Evolutionary conservation across 2,113 vertebrate species (phyloP).

Genomic region (Osmerus eperlanus): DNA sequence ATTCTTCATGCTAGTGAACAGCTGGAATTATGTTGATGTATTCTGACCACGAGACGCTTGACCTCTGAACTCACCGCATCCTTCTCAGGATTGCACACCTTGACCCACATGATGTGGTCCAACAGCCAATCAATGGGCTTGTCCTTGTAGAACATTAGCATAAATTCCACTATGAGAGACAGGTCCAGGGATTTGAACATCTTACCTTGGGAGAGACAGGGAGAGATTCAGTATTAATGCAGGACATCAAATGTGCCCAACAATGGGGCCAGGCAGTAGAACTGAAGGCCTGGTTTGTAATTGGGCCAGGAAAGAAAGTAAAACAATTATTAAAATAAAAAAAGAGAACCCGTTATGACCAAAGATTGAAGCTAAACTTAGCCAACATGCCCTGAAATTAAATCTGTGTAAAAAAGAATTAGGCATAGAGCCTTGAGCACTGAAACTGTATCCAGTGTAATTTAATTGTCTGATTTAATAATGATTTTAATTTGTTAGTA

Average conservation of each 20-base stretch:
- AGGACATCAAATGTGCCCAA: background rate
- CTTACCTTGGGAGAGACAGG: conserved; percentile 76
- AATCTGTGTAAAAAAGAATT: background rate
- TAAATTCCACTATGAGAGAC: conserved; percentile 96
- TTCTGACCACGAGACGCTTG: no score
- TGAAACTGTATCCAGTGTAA: conserved; percentile 15
- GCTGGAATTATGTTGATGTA: no score
- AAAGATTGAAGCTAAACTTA: background rate
- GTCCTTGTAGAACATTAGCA: conserved; percentile 99
- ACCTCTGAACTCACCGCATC: conserved; percentile 81
- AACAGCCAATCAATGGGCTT: conserved; percentile 99
- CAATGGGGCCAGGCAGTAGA: background rate
- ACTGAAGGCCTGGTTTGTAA: background rate
- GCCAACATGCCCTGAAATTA: conserved; percentile 8
- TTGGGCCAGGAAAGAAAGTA: background rate
- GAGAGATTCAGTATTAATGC: conserved; percentile 5
- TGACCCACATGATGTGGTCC: conserved; percentile 99
- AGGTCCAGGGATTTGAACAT: conserved; percentile 98
- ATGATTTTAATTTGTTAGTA: conserved; percentile 2
- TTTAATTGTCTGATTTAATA: conserved; percentile 22
- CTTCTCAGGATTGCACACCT: conserved; percentile 98
- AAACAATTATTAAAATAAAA: background rate
- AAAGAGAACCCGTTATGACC: background rate
- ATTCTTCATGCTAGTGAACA: no score
- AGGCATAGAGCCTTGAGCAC: conserved; percentile 8